These are phyloP conservation scores for Idaea straminata DNA, from an alignment of 2,888 invertebrate species.

Conservation along the genomic window DNA sequence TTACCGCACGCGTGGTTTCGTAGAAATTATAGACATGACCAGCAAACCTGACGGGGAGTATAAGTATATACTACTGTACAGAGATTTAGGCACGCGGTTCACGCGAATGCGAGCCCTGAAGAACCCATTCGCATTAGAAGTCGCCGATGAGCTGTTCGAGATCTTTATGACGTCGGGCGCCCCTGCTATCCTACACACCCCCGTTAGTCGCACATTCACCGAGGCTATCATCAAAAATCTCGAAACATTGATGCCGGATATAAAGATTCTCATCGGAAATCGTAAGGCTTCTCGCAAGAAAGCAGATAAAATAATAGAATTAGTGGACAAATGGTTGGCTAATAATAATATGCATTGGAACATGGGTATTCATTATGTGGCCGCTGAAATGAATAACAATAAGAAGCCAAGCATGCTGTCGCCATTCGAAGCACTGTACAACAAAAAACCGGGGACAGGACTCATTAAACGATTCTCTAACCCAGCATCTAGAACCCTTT, in stretches of 20 bases:
- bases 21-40: background rate
- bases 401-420: no score
- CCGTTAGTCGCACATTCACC: background rate
- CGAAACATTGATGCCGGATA: background rate
- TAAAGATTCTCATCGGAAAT: background rate
- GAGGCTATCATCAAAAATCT: background rate
- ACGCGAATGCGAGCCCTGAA: background rate
- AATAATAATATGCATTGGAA: background rate
- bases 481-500: no score
- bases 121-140: background rate
- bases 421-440: no score
- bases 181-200: conserved; percentile 2
- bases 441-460: no score
- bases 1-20: background rate
- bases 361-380: background rate
- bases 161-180: background rate
- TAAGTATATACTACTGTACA: conserved; percentile 3
- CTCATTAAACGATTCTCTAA: no score
- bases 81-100: background rate
- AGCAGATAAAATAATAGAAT: background rate
- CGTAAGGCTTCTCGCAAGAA: background rate
- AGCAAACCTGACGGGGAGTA: background rate
- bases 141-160: background rate
- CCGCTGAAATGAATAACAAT: background rate
- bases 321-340: background rate